Conservation (phyloP, 2,888 invertebrate genomes). For the Athalia rosae region DNA sequence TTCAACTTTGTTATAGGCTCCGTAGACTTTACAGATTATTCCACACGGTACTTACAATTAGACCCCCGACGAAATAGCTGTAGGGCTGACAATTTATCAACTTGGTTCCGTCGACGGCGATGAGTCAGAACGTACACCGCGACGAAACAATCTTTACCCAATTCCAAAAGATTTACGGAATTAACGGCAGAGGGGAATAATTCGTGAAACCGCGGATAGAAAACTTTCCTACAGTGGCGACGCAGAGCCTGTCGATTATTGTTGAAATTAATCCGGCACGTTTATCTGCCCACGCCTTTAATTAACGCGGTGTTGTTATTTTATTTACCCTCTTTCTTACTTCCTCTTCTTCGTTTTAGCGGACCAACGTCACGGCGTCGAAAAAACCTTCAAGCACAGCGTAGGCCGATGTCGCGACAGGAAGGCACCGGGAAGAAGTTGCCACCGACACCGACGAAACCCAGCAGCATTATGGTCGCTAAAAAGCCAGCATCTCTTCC, state of each 20-base stretch:
- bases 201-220: background rate
- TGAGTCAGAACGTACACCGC: no score
- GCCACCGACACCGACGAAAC: conserved; percentile 71
- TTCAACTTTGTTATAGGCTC: no score
- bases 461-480: conserved; percentile 62
- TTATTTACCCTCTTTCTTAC: no score
- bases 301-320: background rate
- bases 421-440: conserved; percentile 71
- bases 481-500: conserved; percentile 74
- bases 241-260: conserved; percentile 7
- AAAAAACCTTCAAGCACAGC: conserved; percentile 65
- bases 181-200: background rate
- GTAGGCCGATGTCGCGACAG: conserved; percentile 65
- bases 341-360: conserved; percentile 49
- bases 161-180: no score
- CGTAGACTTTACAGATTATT: no score
- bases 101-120: no score
- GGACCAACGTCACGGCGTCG: conserved; percentile 61
- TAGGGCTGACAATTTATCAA: no score
- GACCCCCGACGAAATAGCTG: no score
- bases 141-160: no score
- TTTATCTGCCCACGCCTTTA: conserved; percentile 29
- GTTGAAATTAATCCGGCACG: background rate
- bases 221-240: background rate
- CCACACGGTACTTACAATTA: no score